Evolutionary conservation across 2,888 invertebrate genomes (phyloP).

Genomic region (Drosophila borborema): DNA sequence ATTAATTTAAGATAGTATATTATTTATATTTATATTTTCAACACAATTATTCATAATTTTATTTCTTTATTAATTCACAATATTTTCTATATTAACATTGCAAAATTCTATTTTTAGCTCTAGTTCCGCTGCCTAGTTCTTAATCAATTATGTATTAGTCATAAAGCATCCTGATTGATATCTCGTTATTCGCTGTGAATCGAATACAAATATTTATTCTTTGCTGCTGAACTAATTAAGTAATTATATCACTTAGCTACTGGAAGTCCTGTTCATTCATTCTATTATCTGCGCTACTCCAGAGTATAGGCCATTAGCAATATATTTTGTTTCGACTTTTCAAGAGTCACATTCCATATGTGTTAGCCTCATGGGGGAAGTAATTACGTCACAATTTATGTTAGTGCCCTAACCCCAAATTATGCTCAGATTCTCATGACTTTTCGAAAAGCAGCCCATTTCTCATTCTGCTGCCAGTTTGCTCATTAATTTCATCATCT

Average conservation of each 20-base stretch:
- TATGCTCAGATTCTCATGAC: conserved; percentile 19
- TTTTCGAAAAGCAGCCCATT: not conserved
- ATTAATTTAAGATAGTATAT: too few relatives aligned
- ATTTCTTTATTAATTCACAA: too few relatives aligned
- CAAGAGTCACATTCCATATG: not conserved
- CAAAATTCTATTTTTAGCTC: too few relatives aligned
- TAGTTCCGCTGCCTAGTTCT: too few relatives aligned
- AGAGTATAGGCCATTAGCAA: not conserved
- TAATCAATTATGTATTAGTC: too few relatives aligned
- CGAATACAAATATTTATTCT: not conserved
- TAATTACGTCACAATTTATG: conserved; percentile 15
- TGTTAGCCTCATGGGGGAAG: not conserved
- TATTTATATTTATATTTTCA: too few relatives aligned
- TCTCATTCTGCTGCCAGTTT: not conserved
- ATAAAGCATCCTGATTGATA: too few relatives aligned
- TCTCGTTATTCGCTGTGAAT: too few relatives aligned
- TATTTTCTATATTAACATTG: too few relatives aligned
- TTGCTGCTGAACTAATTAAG: not conserved
- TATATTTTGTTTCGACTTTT: not conserved
- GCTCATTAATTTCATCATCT: conserved; percentile 22
- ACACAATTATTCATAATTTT: too few relatives aligned
- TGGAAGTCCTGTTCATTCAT: not conserved
- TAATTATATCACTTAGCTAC: not conserved
- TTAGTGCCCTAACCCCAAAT: not conserved
- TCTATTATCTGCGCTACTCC: not conserved